A percentile compares a stretch with the other conserved stretches of the same genome.
Evolutionary conservation across 2,113 vertebrate species (phyloP).

Genomic region (Sturnus vulgaris): DNA sequence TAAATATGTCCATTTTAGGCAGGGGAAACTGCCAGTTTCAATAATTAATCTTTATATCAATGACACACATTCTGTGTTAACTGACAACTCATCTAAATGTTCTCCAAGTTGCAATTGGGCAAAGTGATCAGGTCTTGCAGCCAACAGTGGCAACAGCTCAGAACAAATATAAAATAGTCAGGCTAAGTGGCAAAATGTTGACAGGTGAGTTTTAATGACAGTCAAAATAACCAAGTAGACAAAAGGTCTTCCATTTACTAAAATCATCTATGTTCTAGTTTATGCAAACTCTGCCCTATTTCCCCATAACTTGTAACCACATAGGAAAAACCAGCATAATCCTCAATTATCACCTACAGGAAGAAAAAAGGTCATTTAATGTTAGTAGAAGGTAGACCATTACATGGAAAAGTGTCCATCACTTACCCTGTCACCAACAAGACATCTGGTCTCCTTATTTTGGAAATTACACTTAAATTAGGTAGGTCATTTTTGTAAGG

Average conservation of each 20-base stretch:
- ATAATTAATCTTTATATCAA: neutral
- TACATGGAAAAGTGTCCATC: neutral
- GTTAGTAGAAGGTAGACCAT: neutral
- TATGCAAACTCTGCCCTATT: neutral
- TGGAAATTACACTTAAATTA: conserved; percentile 41
- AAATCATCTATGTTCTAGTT: neutral
- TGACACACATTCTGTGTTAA: neutral
- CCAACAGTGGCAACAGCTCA: neutral
- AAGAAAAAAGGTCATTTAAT: neutral
- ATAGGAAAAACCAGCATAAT: neutral
- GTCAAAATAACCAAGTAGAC: neutral
- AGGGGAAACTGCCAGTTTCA: neutral
- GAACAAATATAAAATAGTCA: neutral
- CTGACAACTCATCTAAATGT: neutral
- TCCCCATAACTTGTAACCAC: neutral
- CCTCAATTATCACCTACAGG: neutral
- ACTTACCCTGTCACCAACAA: neutral
- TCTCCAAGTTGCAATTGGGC: neutral
- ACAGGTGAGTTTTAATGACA: neutral
- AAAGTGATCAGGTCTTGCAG: neutral
- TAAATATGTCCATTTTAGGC: neutral
- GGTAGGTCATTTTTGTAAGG: conserved; percentile 7
- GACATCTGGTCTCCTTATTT: conserved; percentile 14
- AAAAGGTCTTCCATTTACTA: neutral
- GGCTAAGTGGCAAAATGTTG: neutral